These are phyloP conservation scores for Dipodomys ordii DNA, from an alignment of 2,113 vertebrate genomes.

Conservation along the genomic window DNA sequence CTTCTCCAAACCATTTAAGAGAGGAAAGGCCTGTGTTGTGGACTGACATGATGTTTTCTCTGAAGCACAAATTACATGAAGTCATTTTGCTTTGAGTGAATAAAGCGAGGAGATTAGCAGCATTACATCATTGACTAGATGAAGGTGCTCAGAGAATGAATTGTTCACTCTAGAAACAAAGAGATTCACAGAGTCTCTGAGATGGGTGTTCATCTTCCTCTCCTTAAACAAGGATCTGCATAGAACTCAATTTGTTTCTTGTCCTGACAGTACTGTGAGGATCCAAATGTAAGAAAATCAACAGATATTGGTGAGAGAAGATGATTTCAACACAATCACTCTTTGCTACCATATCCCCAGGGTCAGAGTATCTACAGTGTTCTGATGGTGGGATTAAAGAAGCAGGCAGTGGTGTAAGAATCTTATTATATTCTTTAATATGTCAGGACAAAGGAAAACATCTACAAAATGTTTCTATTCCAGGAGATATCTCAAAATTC, in stretches of 20 bases:
- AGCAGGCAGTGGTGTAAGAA: not conserved
- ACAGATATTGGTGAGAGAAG: not conserved
- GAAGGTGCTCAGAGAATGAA: not conserved
- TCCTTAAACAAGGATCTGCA: not conserved
- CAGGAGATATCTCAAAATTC: accelerated
- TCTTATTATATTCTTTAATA: too few relatives aligned
- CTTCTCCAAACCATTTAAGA: not conserved
- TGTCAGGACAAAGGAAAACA: not conserved
- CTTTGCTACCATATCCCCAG: not conserved
- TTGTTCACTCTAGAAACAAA: not conserved
- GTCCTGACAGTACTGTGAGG: not conserved
- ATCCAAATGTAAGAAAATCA: not conserved
- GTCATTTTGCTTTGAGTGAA: not conserved
- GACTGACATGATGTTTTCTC: not conserved
- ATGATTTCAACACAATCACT: not conserved
- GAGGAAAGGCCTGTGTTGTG: not conserved
- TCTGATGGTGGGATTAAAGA: not conserved
- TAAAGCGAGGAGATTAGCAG: not conserved
- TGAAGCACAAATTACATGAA: not conserved
- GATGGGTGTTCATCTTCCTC: not conserved
- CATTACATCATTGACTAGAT: not conserved
- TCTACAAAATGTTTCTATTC: too few relatives aligned
- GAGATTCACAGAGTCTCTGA: not conserved
- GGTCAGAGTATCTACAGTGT: not conserved
- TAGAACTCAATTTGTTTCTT: not conserved